phyloP scores from a whole-genome alignment of 2,888 invertebrate genomes.

The Punctoribates punctum region DNA sequence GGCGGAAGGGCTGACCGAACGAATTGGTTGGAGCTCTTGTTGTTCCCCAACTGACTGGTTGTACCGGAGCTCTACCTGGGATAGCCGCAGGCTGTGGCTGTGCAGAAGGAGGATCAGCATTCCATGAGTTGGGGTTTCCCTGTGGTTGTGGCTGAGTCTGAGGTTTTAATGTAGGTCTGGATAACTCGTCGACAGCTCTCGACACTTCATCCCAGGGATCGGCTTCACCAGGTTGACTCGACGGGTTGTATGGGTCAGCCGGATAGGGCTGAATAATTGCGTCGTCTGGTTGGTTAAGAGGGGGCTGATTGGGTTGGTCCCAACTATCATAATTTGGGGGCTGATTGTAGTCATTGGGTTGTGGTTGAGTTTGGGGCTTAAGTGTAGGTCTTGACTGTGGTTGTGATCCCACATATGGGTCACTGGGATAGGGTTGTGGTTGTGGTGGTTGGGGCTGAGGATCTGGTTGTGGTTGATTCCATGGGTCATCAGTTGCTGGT shows the following conservation, averaged over 20 bases:
- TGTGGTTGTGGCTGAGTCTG: not conserved
- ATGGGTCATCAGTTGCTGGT: not conserved
- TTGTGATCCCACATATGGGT: not conserved
- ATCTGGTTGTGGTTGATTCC: too few species aligned
- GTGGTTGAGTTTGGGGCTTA: not conserved
- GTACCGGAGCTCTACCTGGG: not conserved
- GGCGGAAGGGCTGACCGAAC: constrained; percentile 6
- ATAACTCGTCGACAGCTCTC: not conserved
- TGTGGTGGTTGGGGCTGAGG: not conserved
- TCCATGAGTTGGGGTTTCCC: not conserved
- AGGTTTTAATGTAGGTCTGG: not conserved
- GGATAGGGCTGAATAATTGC: not conserved
- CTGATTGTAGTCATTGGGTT: not conserved
- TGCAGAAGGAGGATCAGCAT: not conserved
- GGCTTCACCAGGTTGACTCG: not conserved
- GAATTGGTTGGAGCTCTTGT: not conserved
- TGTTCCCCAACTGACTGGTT: constrained; percentile 10
- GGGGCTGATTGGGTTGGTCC: not conserved
- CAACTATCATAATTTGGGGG: too few species aligned
- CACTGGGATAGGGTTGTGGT: not conserved
- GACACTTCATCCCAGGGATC: constrained; percentile 7
- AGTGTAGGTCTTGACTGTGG: too few species aligned
- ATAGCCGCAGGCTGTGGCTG: not conserved
- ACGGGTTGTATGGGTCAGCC: not conserved
- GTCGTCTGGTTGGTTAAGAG: not conserved